A percentile compares a stretch with the other conserved stretches of the same genome.
phyloP scores from a whole-genome alignment of 1,140 invertebrate genomes.

The Polypedilum pembai region DNA sequence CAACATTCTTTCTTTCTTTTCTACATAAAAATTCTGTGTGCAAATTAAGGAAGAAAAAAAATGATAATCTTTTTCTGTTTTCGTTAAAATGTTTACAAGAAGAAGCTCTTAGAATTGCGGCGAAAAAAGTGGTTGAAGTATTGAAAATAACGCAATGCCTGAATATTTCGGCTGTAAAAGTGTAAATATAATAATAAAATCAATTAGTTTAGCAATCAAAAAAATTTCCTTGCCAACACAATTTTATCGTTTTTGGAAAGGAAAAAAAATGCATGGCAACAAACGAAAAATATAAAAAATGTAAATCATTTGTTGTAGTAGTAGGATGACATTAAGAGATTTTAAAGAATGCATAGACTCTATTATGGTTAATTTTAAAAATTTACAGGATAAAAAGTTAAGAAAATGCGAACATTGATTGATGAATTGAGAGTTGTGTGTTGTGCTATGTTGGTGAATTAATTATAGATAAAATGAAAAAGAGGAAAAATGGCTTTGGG shows the following conservation, averaged over 20 bases:
- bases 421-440: no score
- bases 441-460: neutral
- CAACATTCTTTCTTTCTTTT: neutral
- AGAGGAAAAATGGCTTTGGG: neutral
- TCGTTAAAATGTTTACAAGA: no score
- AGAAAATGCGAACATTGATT: no score
- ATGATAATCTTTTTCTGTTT: neutral
- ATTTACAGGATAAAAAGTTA: no score
- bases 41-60: neutral
- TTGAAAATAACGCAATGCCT: slow-evolving; percentile 3
- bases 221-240: no score
- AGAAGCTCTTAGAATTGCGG: neutral
- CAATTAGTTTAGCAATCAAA: neutral
- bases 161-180: slow-evolving; percentile 22
- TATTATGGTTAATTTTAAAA: no score
- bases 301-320: no score
- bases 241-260: no score
- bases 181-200: neutral
- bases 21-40: neutral
- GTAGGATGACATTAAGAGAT: no score
- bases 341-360: no score
- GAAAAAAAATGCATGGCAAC: no score
- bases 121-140: slow-evolving; percentile 15
- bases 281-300: no score
- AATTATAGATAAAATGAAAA: neutral